Base-by-base conservation (phyloP, 2,888 invertebrate genomes). In the Drosophila cracens region DNA sequence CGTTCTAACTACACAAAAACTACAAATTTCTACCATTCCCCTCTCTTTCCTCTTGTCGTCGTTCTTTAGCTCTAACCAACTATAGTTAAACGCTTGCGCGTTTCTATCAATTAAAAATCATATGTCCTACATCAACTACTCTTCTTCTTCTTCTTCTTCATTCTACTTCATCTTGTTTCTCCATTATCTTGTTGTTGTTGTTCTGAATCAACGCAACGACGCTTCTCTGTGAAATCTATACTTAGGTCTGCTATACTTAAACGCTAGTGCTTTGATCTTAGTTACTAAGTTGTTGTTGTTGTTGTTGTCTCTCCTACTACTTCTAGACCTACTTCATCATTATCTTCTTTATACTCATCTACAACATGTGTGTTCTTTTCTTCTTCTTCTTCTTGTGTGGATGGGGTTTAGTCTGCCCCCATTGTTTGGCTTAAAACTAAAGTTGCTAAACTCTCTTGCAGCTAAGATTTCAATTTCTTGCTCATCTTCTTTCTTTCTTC, bases 211-310 rank as follows among this genome's bases (percentile, higher is more conserved):
- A 73, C 68, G 72, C 82, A 70, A 70, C 33, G 65, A 70, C 33
- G 65, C 51, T 70, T 53, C 51, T 59, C 31, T 72, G 48, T 46
- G 49, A 60, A 76, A 74, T 74, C 65, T 79, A 54, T 75, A 76
- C 85, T 85, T 87, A 87, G 66, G 63, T 76, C 67, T 59, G 48
- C 84, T 85, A 81, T 67, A 73, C 87, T 84, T 85, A 87, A 63
- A 58, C 36, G 46, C 83, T 87, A 87, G 67, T 82, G 75, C 83
- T 82, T 84, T 87, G 83, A 85, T 87, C 85, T 87, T 85, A 85
- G 31, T 68, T 66, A 74, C 70, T 81, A 76, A 67, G 56, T 82
- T 74, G 70, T 71, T 67, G 67, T 58, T 70, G 46, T 75, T 67
- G 57, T 71, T 67, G 58, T 70, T 67, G 54, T 74, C 59, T 70